Evolutionary conservation across 2,888 invertebrate species (phyloP).

Genomic region (Campopleginae sp.): DNA sequence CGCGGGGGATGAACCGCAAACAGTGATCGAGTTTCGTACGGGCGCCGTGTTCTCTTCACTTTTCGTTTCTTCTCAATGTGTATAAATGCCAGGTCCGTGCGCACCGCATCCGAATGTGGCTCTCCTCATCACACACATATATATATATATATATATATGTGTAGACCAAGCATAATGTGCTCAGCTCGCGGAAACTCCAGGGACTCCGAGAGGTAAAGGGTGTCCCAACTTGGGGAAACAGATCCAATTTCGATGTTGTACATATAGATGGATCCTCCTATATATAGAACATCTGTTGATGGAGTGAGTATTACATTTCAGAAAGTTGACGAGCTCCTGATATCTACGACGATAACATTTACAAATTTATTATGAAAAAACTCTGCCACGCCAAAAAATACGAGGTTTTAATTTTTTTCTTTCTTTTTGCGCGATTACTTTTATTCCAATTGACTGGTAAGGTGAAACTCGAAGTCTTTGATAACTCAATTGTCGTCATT

Average conservation of each 20-base stretch:
- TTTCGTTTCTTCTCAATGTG: constrained; percentile 46
- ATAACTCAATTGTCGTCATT: not conserved
- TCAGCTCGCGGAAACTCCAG: constrained; percentile 56
- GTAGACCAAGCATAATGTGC: constrained; percentile 54
- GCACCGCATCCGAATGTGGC: constrained; percentile 51
- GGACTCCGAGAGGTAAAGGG: constrained; percentile 69
- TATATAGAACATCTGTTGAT: constrained; percentile 37
- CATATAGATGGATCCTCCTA: constrained; percentile 16
- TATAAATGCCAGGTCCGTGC: constrained; percentile 53
- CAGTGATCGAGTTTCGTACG: constrained; percentile 81
- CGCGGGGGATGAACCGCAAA: constrained; percentile 81
- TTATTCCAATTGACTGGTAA: not conserved
- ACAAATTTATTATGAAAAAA: constrained; percentile 18
- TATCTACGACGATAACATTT: not conserved
- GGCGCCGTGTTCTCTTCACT: constrained; percentile 63
- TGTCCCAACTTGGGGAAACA: constrained; percentile 70
- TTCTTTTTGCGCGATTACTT: no score
- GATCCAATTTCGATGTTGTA: constrained; percentile 75
- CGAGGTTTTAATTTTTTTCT: not conserved
- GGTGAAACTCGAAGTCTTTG: not conserved
- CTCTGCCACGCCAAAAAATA: not conserved
- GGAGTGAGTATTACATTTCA: constrained; percentile 23
- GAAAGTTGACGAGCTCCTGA: not conserved
- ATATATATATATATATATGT: not conserved
- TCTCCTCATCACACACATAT: not conserved